Base-by-base conservation (phyloP, 2,888 invertebrate genomes). In the Achlya flavicornis region DNA sequence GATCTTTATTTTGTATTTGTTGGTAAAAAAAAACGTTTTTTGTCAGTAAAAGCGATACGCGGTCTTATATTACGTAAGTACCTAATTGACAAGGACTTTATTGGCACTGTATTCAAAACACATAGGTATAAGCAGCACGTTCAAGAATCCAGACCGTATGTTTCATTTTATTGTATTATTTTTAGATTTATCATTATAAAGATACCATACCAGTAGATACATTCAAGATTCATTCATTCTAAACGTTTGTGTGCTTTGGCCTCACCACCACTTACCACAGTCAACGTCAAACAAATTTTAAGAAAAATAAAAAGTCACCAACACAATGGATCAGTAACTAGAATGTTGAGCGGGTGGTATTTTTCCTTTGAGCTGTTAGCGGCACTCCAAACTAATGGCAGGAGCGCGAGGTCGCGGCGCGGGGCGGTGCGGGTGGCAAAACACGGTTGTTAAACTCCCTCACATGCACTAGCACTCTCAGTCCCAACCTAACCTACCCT, bases 391-490 rank as follows among this genome's bases (percentile, higher is more conserved):
- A 6, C 19, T 53, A 53, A 53, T 19, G 53, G 53, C 53, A 53
- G 46, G 46, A 46, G n/a, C 7, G 46, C n/a, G n/a, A 46, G 43
- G 43, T 43, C 38, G 41, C 41, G 11, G 38, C 0, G 38, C 8
- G 38, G 10, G 38, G 38, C 8, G 38, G 10, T 7, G 38, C 6
- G 35, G 35, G 35, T 4, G 35, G 26, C 26, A 53, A 53, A 4
- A 48, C 26, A 2, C 41, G 41, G 41, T n/a, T 46, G 46, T 46
- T 46, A 46, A n/a, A 46, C n/a, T 14, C 46, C n/a, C 46, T 46
- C 46, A n/a, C 46, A 46, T n/a, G n/a, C 46, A n/a, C 46, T 46
- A 46, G 46, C 46, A 46, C 46, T 46, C 46, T n/a, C 46, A 46
- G n/a, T 46, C 46, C 46, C 14, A 14, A 6, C 35, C 6, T 4